Percentiles rank a stretch among this genome's conserved stretches.
Conservation (phyloP, 2,888 invertebrate species). For the Xylota segnis region DNA sequence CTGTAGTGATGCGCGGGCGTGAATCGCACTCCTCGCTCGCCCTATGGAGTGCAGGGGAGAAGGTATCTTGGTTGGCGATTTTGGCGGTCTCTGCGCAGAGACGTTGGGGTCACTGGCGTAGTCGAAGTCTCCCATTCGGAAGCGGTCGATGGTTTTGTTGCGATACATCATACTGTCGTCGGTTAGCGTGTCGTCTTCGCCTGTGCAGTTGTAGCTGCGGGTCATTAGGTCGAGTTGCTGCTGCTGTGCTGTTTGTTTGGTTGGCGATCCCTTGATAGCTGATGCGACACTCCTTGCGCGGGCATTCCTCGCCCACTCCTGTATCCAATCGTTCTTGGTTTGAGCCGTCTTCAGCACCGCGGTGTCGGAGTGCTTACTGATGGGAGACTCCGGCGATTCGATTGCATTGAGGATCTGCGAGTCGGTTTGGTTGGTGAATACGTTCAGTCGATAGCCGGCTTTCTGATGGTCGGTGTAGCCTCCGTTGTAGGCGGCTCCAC, state of each 20-base stretch:
- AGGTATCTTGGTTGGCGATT: constrained; percentile 90
- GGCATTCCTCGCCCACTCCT: constrained; percentile 88
- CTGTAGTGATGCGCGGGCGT: constrained; percentile 83
- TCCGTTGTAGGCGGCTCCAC: constrained; percentile 79
- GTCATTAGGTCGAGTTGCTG: constrained; percentile 81
- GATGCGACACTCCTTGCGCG: constrained; percentile 83
- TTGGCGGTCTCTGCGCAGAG: constrained; percentile 80
- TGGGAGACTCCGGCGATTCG: constrained; percentile 58
- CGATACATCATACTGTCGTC: constrained; percentile 81
- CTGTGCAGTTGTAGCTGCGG: constrained; percentile 82
- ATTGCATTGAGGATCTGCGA: constrained; percentile 71
- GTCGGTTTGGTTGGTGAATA: constrained; percentile 82
- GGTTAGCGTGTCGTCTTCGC: constrained; percentile 80
- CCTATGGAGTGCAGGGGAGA: constrained; percentile 90
- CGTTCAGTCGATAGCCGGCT: constrained; percentile 83
- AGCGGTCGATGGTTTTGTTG: constrained; percentile 82
- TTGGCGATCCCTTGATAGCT: constrained; percentile 74
- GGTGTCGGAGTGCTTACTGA: constrained; percentile 80
- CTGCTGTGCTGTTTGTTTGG: constrained; percentile 61
- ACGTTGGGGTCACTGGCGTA: constrained; percentile 83
- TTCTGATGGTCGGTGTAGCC: constrained; percentile 83
- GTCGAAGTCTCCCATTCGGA: constrained; percentile 83
- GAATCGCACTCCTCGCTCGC: constrained; percentile 84
- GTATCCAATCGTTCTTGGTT: constrained; percentile 86
- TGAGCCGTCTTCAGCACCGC: constrained; percentile 82